phyloP scores from a whole-genome alignment of 2,888 invertebrate genomes.

The Oxytorus armatus region DNA sequence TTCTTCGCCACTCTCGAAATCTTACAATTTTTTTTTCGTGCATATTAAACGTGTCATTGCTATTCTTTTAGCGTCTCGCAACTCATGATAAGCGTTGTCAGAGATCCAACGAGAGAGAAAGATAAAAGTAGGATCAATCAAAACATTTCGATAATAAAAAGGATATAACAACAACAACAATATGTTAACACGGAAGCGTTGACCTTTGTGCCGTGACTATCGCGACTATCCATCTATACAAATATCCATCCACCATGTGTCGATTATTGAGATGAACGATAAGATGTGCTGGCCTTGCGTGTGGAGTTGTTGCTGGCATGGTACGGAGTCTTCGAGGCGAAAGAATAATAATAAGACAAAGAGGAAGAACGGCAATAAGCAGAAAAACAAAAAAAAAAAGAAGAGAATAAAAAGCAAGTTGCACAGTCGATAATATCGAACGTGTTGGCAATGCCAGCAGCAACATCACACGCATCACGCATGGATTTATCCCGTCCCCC shows the following conservation, averaged over 20 bases:
- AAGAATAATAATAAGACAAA: slow-evolving; percentile 13
- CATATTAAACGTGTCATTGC: too few species aligned
- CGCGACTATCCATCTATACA: slow-evolving; percentile 54
- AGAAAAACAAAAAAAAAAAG: neutral
- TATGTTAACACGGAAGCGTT: slow-evolving; percentile 59
- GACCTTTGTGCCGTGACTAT: slow-evolving; percentile 65
- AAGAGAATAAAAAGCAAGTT: neutral
- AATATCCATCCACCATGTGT: slow-evolving; percentile 51
- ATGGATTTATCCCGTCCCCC: neutral
- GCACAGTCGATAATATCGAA: too few species aligned
- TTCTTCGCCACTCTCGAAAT: too few species aligned
- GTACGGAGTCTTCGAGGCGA: slow-evolving; percentile 25
- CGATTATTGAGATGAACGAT: slow-evolving; percentile 67
- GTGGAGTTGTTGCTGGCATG: slow-evolving; percentile 18
- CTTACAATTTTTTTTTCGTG: too few species aligned
- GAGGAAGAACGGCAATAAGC: slow-evolving; percentile 8
- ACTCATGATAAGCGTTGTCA: too few species aligned
- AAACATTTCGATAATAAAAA: too few species aligned
- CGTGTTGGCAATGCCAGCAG: slow-evolving; percentile 18
- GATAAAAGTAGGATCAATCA: too few species aligned
- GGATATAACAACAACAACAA: neutral
- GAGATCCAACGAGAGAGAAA: too few species aligned
- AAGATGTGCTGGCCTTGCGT: slow-evolving; percentile 44
- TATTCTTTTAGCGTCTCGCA: too few species aligned
- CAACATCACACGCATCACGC: slow-evolving; percentile 24